Conservation (phyloP, 2,888 invertebrate genomes). For the Apamea crenata region DNA sequence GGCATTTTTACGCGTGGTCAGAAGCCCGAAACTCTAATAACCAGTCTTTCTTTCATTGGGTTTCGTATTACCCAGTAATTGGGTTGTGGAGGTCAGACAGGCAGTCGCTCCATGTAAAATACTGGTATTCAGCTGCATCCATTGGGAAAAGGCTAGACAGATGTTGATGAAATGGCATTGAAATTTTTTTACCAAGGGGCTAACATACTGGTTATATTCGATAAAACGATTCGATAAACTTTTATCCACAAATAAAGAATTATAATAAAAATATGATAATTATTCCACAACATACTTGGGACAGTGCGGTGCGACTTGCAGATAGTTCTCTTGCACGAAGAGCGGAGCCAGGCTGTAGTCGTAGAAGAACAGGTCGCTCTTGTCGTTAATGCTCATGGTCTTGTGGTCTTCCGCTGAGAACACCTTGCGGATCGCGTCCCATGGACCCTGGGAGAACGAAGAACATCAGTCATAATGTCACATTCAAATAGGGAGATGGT, state of each 20-base stretch:
- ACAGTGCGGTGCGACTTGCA: conserved; percentile 94
- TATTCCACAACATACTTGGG: conserved; percentile 85
- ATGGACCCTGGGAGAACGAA: conserved; percentile 94
- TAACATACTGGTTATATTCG: background rate
- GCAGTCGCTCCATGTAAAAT: too few species aligned
- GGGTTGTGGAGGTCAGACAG: too few species aligned
- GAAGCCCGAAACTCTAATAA: too few species aligned
- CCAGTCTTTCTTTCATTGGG: too few species aligned
- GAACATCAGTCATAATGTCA: background rate
- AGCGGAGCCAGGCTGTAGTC: conserved; percentile 99
- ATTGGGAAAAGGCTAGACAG: too few species aligned
- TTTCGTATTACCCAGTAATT: too few species aligned
- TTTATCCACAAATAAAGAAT: background rate
- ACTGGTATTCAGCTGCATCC: too few species aligned
- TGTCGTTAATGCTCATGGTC: conserved; percentile 94
- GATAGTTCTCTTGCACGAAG: conserved; percentile 99
- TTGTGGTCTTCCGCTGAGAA: conserved; percentile 95
- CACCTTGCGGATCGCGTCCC: conserved; percentile 97
- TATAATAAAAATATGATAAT: background rate
- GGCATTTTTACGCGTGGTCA: too few species aligned
- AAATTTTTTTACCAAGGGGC: background rate
- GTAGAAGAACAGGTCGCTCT: conserved; percentile 97
- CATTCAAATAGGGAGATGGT: background rate
- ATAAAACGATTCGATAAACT: too few species aligned
- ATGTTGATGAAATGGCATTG: too few species aligned